Conservation (phyloP, 2,888 invertebrate species). For the Drosophila paracracens region DNA sequence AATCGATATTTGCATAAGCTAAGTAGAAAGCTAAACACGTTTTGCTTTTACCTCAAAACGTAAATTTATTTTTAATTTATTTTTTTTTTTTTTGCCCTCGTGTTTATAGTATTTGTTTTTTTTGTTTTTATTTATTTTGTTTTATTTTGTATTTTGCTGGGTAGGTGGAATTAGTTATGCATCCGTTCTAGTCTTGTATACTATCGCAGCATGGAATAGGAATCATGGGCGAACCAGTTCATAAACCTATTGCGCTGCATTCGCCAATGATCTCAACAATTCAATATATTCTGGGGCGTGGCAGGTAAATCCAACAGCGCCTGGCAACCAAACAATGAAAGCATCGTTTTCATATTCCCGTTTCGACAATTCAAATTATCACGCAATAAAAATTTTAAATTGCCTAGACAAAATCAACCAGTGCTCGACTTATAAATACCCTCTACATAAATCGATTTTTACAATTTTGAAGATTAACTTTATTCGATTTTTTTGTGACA, state of each 20-base stretch:
- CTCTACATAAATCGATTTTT: background rate
- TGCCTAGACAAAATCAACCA: background rate
- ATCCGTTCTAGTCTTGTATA: constrained; percentile 1
- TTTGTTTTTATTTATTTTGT: background rate
- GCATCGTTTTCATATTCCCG: constrained; percentile 1
- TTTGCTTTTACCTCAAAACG: constrained; percentile 75
- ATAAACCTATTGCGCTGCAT: constrained; percentile 6
- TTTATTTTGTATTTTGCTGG: background rate
- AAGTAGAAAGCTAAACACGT: constrained; percentile 81
- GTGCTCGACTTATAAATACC: background rate
- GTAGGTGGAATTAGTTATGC: constrained; percentile 4
- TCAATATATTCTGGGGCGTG: constrained; percentile 27
- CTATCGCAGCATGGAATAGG: background rate
- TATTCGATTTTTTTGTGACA: background rate
- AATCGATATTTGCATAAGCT: constrained; percentile 73
- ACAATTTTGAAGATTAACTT: background rate
- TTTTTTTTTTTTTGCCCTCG: constrained; percentile 10
- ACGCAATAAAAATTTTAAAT: constrained; percentile 31
- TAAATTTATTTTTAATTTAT: constrained; percentile 20
- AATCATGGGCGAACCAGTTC: constrained; percentile 38
- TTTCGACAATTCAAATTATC: constrained; percentile 35
- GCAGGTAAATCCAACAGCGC: constrained; percentile 2
- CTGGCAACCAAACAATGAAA: constrained; percentile 8
- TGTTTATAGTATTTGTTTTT: constrained; percentile 31
- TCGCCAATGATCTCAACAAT: constrained; percentile 51